Evolutionary conservation across 2,797 vertebrate species (phyloP), one percentile per base, ranked within the genome.

Genomic region (Salarias fasciatus): DNA sequence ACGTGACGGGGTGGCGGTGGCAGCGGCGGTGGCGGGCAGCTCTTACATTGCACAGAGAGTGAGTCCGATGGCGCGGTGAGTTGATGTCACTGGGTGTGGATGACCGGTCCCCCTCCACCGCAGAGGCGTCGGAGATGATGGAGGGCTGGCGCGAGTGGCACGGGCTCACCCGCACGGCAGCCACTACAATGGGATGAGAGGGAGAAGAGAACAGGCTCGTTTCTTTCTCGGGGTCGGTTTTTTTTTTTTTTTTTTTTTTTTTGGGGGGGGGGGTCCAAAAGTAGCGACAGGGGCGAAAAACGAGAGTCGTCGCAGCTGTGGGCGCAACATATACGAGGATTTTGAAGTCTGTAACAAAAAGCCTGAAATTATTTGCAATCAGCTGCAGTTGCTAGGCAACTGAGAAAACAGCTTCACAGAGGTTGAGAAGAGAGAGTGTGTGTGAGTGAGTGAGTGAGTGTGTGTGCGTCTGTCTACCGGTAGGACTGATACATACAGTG

Each of bases 11-110:
- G 78, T 50, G 49, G 72, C 59, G 79, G 87, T 57, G 80, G 63
- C n/a, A n/a, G n/a, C 1, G 6, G 75, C 35, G 49, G 73, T 57
- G 79, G 87, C 59, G 80, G 65, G 73, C 71, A 80, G 84, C 77
- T 88, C 97, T 99, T 94, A 99, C 97, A 54, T 99, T 99, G 95
- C 97, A 99, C 91, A 99, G 97, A 2, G 97, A 99, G 91, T 99
- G 97, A 2, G 97, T 98, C 94, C 97, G 94, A 84, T 99, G 97
- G 62, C 97, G 94, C 0, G 97, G 97, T 0, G 97, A 99, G 93
- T 99, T 99, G 94, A 99, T 96, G 93, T 99, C 97, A 0, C 96
- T 98, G 0, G 97, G 96, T 0, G 97, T 99, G 69, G 97, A 97
- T 0, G 96, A 98, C 14, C 97, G 91, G 91, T 99, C 97, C 0